phyloP scores from a whole-genome alignment of 2,888 invertebrate genomes.

The Idaea biselata region DNA sequence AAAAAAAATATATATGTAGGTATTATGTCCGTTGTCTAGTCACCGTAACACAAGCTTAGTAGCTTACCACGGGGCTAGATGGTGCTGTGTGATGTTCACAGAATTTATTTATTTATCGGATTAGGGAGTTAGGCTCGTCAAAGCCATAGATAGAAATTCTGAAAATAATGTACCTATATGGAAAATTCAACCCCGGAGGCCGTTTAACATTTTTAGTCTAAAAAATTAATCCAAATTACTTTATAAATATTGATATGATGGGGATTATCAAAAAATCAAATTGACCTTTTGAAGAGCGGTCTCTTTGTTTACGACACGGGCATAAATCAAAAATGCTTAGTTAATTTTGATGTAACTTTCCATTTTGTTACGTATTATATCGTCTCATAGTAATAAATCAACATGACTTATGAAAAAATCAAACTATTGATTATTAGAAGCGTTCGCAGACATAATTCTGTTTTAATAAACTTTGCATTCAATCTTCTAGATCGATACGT shows the following conservation, averaged over 20 bases:
- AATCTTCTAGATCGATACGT: too few relatives aligned
- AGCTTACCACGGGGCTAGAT: too few relatives aligned
- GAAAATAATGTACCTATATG: too few relatives aligned
- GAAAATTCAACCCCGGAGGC: not conserved
- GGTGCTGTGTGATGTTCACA: too few relatives aligned
- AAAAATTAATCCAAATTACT: not conserved
- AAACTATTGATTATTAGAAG: not conserved
- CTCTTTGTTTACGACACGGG: not conserved
- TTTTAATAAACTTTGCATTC: too few relatives aligned
- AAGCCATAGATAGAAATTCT: too few relatives aligned
- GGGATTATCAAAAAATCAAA: not conserved
- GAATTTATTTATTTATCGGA: too few relatives aligned
- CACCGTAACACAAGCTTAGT: too few relatives aligned
- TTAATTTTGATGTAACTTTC: conserved; percentile 7
- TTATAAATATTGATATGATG: not conserved
- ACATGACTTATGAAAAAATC: not conserved
- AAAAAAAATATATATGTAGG: too few relatives aligned
- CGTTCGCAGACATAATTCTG: not conserved
- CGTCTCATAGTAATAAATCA: not conserved
- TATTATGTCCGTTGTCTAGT: too few relatives aligned
- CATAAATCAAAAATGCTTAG: not conserved
- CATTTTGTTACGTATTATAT: not conserved
- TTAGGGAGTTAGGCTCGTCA: too few relatives aligned
- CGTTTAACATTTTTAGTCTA: not conserved
- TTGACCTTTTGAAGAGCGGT: not conserved